Conservation (phyloP, 2,888 invertebrate genomes). For the Stictocephala bisonia region DNA sequence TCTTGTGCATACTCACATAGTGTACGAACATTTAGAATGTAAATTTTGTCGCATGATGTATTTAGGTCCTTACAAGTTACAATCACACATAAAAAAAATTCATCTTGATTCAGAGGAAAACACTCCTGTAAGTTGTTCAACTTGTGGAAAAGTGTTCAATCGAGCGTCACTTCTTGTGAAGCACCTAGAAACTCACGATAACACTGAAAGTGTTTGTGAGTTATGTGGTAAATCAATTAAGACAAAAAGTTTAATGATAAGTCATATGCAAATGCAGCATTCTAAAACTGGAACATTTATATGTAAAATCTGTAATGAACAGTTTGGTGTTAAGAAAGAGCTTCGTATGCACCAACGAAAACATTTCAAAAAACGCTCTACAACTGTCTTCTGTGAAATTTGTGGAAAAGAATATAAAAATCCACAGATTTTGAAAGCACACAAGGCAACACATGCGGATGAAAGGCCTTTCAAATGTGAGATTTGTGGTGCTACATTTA, state of each 20-base stretch:
- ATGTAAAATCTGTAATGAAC: too few relatives aligned
- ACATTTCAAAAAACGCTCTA: not conserved
- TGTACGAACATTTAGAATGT: not conserved
- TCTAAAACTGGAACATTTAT: too few relatives aligned
- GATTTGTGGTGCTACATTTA: constrained; percentile 6
- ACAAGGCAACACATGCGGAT: not conserved
- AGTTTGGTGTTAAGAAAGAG: too few relatives aligned
- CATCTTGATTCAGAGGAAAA: not conserved
- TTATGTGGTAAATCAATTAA: not conserved
- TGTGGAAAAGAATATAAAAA: constrained; percentile 12
- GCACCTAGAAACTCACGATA: not conserved
- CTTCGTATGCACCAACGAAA: too few relatives aligned
- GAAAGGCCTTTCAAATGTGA: constrained; percentile 19
- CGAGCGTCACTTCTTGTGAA: not conserved
- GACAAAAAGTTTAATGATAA: not conserved
- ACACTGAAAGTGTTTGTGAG: not conserved
- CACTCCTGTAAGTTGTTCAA: not conserved
- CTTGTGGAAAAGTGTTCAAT: not conserved
- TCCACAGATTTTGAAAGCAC: not conserved
- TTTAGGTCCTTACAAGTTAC: not conserved
- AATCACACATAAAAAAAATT: not conserved
- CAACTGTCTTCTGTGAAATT: not conserved
- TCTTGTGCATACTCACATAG: not conserved
- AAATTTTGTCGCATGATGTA: not conserved
- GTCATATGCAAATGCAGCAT: not conserved